phyloP scores from a whole-genome alignment of 2,797 vertebrate species.

The Enteromius unitaeniatus region DNA sequence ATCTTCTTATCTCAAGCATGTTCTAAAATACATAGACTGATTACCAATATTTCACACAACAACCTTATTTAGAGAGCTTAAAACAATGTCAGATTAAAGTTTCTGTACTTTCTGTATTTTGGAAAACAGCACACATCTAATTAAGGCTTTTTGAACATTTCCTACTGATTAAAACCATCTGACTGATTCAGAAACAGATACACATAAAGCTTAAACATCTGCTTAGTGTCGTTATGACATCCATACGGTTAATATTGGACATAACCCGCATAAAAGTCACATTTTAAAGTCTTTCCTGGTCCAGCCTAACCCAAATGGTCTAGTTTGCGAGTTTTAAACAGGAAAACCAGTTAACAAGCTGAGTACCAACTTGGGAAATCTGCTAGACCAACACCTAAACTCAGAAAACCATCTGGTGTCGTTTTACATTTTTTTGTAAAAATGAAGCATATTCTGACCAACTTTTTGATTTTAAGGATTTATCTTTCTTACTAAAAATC shows the following conservation, averaged over 20 bases:
- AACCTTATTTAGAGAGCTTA: background rate
- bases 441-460: background rate
- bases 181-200: background rate
- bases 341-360: background rate
- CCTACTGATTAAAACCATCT: background rate
- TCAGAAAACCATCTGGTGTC: background rate
- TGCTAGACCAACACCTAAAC: background rate
- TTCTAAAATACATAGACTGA: constrained; percentile 56
- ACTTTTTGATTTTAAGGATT: background rate
- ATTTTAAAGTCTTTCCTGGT: background rate
- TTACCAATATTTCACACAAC: constrained; percentile 41
- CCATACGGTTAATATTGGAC: constrained; percentile 3
- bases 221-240: constrained; percentile 14
- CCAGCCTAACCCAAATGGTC: background rate
- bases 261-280: background rate
- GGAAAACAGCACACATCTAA: background rate
- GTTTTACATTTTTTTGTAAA: too few relatives aligned
- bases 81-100: background rate
- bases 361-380: background rate
- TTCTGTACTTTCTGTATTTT: background rate
- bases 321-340: background rate
- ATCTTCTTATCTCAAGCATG: constrained; percentile 60
- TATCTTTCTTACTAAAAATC: background rate
- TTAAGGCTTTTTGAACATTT: background rate
- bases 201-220: constrained; percentile 5